Evolutionary conservation across 53 echinoderm and acorn worm species (phyloP).

Genomic region (Hippasteria phrygiana): DNA sequence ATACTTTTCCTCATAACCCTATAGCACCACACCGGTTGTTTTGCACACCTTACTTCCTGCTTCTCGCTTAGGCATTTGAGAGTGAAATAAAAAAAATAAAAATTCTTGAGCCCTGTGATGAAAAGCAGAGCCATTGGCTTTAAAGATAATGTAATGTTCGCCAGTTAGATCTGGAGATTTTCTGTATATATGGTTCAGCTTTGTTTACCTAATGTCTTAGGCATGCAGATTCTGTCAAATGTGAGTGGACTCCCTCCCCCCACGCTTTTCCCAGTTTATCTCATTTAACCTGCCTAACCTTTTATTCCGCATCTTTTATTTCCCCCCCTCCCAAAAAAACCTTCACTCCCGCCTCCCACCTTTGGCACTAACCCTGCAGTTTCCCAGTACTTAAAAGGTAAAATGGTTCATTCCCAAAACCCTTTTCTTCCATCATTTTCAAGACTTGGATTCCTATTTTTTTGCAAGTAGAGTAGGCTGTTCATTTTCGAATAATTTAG

Average conservation of each 20-base stretch:
- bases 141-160: too few species aligned
- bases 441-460: neutral
- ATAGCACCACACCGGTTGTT: too few species aligned
- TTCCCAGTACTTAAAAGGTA: slow-evolving; percentile 63
- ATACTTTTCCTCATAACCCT: too few species aligned
- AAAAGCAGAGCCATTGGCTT: too few species aligned
- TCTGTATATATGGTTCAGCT: too few species aligned
- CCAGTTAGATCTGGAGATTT: too few species aligned
- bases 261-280: neutral
- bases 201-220: neutral
- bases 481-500: too few species aligned
- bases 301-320: slow-evolving; percentile 9
- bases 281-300: slow-evolving; percentile 11
- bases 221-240: neutral
- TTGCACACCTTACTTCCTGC: too few species aligned
- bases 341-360: neutral
- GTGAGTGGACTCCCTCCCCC: neutral
- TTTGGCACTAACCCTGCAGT: slow-evolving; percentile 30
- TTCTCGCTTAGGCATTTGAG: too few species aligned
- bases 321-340: neutral
- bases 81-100: too few species aligned
- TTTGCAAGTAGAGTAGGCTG: neutral
- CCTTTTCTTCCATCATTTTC: neutral
- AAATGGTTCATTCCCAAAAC: neutral
- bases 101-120: too few species aligned